phyloP scores from a whole-genome alignment of 2,797 vertebrate genomes.

The Lacerta agilis region DNA sequence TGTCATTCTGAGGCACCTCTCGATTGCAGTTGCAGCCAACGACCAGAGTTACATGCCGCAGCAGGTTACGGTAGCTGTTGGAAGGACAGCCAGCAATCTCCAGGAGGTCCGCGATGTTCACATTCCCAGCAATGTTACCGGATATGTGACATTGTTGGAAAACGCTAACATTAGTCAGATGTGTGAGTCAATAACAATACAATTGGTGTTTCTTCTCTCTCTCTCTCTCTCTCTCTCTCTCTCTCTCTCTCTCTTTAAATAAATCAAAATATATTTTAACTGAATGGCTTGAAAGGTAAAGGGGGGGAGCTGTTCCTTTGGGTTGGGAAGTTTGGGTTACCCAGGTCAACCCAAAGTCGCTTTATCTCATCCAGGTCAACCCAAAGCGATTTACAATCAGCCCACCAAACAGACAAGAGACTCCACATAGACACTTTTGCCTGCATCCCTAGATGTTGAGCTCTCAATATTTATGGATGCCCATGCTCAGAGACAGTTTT shows the following conservation, averaged over 20 bases:
- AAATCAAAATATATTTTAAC: neutral
- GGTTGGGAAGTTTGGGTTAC: no score
- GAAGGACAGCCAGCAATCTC: slow-evolving; percentile 87
- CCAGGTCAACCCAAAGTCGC: no score
- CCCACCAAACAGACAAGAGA: no score
- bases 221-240: slow-evolving; percentile 23
- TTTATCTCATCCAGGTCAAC: no score
- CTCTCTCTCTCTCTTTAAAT: slow-evolving; percentile 19
- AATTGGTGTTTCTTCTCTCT: slow-evolving; percentile 25
- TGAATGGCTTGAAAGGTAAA: slow-evolving; percentile 1
- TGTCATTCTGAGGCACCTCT: slow-evolving; percentile 91
- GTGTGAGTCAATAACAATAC: slow-evolving; percentile 85
- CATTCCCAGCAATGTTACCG: slow-evolving; percentile 96
- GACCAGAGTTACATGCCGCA: slow-evolving; percentile 99
- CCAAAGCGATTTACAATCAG: no score
- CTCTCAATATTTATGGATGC: no score
- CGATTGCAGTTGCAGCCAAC: slow-evolving; percentile 91
- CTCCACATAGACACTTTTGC: no score
- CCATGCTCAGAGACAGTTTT: no score
- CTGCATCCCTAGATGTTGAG: no score
- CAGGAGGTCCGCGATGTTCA: slow-evolving; percentile 96
- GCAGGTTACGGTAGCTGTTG: slow-evolving; percentile 93
- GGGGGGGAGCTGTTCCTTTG: neutral
- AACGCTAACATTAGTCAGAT: slow-evolving; percentile 95
- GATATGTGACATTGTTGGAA: slow-evolving; percentile 95